Evolutionary conservation across 2,113 vertebrate genomes (phyloP).

Genomic region (Syngnathus scovelli): DNA sequence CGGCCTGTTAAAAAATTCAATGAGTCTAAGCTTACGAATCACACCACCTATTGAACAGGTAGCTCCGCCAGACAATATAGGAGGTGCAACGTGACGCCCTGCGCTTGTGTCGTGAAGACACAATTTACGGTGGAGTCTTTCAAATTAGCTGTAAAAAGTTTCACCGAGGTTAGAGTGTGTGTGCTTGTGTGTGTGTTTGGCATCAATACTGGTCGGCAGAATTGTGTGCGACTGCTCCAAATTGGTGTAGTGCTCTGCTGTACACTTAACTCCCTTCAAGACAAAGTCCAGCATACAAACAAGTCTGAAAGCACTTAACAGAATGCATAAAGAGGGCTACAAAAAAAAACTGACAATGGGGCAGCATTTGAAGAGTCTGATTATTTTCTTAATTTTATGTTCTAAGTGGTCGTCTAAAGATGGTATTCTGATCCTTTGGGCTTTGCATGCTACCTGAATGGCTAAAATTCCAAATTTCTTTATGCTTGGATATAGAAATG

Average conservation of each 20-base stretch:
- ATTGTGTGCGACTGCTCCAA: conserved; percentile 27
- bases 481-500: background rate
- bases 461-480: background rate
- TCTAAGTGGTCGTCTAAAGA: too few species aligned
- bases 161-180: background rate
- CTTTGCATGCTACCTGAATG: background rate
- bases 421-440: too few species aligned
- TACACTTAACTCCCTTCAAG: conserved; percentile 30
- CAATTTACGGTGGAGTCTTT: background rate
- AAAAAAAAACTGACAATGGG: background rate
- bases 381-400: too few species aligned
- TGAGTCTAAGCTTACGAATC: conserved; percentile 43
- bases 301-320: background rate
- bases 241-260: conserved; percentile 19
- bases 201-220: background rate
- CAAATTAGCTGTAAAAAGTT: background rate
- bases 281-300: background rate
- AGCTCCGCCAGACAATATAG: conserved; percentile 31
- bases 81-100: conserved; percentile 28
- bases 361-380: too few species aligned
- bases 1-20: conserved; percentile 55
- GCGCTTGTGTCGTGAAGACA: too few species aligned
- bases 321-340: background rate
- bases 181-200: background rate
- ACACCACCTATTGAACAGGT: conserved; percentile 57